phyloP scores from a whole-genome alignment of 2,113 vertebrate genomes.

The Xerus inauris region DNA sequence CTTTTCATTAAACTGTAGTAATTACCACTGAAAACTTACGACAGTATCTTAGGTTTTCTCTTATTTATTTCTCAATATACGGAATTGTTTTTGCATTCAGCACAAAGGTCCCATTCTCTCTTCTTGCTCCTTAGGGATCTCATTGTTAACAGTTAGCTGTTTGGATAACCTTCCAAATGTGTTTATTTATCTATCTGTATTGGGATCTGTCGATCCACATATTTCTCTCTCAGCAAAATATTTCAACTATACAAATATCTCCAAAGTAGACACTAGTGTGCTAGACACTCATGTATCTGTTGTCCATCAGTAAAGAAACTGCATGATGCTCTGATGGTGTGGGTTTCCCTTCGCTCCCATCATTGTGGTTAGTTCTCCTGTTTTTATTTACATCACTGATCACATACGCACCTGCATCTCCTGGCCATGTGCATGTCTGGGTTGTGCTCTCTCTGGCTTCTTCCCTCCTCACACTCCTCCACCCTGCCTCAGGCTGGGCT shows the following conservation, averaged over 20 bases:
- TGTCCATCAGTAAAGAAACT: neutral
- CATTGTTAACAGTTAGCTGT: neutral
- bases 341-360: neutral
- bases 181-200: neutral
- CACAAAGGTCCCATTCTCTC: neutral
- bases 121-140: neutral
- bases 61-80: neutral
- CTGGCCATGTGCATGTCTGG: fast-evolving
- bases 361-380: neutral
- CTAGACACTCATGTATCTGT: neutral
- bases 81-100: neutral
- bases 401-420: fast-evolving
- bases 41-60: neutral
- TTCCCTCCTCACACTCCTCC: neutral
- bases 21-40: neutral
- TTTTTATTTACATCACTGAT: neutral
- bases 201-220: neutral
- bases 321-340: neutral
- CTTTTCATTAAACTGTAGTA: neutral
- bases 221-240: neutral
- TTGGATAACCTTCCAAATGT: neutral
- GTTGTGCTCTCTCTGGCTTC: neutral
- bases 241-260: neutral
- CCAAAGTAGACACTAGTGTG: neutral
- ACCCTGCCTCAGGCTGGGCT: neutral